These are phyloP conservation scores for Hapalemur alaotrensis DNA, from an alignment of 2,797 vertebrate species.

Conservation along the genomic window DNA sequence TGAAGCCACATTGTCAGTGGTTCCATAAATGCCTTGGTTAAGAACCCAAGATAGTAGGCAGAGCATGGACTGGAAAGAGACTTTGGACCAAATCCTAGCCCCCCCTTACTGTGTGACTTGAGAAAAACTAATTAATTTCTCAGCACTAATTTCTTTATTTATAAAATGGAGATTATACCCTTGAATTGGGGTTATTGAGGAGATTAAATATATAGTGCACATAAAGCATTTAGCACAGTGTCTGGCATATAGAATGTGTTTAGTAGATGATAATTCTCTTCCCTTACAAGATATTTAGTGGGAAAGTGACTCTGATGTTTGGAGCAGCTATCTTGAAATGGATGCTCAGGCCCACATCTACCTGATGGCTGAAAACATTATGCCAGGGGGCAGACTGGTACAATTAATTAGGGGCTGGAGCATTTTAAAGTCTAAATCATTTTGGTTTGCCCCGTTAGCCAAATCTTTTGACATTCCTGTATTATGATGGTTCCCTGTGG, in stretches of 20 bases:
- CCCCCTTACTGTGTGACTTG: not conserved
- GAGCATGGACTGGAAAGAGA: not conserved
- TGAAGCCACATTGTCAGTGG: not conserved
- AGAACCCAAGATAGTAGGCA: not conserved
- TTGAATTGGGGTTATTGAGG: conserved; percentile 3
- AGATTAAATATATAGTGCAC: not conserved
- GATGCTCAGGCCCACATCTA: not conserved
- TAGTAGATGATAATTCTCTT: not conserved
- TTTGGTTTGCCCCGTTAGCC: conserved; percentile 35
- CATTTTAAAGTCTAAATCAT: conserved; percentile 7
- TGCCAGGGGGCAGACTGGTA: not conserved
- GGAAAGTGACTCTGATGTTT: not conserved
- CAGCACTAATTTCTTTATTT: conserved; percentile 15
- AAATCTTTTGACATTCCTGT: conserved; percentile 46
- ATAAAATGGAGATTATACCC: not conserved
- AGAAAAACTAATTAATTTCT: not conserved
- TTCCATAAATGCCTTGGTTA: not conserved
- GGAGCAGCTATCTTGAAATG: not conserved
- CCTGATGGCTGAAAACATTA: not conserved
- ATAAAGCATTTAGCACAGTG: not conserved
- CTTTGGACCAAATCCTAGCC: not conserved
- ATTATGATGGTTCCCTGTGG: conserved; percentile 28
- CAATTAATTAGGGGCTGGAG: not conserved
- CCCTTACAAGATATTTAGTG: not conserved
- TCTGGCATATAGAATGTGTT: not conserved